Conservation (phyloP, 2,113 vertebrate species). For the Malurus elegans region DNA sequence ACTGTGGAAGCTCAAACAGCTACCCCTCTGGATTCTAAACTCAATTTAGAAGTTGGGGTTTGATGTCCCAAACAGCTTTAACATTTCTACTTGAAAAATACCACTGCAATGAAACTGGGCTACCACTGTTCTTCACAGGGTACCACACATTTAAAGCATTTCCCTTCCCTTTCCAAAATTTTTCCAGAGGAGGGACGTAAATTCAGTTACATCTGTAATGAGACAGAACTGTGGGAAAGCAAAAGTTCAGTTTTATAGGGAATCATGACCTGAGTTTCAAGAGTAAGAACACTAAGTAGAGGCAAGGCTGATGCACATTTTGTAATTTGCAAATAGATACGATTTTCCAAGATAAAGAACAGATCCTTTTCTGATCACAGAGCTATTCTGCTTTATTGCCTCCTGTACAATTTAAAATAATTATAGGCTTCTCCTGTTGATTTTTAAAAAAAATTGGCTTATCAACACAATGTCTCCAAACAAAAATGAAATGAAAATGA, state of each 20-base stretch:
- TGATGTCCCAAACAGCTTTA: not conserved
- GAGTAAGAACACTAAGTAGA: not conserved
- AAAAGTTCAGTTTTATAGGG: not conserved
- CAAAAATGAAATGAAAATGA: not conserved
- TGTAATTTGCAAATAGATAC: not conserved
- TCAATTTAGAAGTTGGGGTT: not conserved
- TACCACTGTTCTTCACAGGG: not conserved
- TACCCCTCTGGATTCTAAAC: not conserved
- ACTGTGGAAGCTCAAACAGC: not conserved
- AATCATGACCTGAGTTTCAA: not conserved
- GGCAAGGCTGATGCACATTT: not conserved
- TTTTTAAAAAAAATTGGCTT: not conserved
- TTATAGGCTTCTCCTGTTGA: not conserved
- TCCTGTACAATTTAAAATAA: not conserved
- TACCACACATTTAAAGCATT: not conserved
- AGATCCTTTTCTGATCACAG: not conserved
- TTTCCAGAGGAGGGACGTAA: not conserved
- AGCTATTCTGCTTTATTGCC: not conserved
- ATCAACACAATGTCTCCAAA: not conserved
- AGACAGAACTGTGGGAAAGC: not conserved
- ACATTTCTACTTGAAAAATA: not conserved
- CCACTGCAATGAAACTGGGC: not conserved
- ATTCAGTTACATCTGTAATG: not conserved
- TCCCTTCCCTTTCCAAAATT: not conserved
- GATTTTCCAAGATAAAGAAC: slow-evolving; percentile 24